Conservation (phyloP, 2,797 vertebrate genomes). For the Onychomys leucogaster region DNA sequence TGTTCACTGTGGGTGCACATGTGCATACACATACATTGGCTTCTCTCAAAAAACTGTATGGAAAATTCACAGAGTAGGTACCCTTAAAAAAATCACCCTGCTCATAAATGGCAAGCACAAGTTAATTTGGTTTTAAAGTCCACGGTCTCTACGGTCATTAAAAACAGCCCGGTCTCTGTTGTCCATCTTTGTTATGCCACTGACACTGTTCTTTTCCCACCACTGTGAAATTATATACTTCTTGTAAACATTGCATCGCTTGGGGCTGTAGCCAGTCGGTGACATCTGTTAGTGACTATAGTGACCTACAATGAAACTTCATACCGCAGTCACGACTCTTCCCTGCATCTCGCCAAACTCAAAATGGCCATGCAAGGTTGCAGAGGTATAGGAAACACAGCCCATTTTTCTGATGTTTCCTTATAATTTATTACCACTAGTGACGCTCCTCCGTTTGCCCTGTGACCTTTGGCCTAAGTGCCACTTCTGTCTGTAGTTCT, state of each 20-base stretch:
- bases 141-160: background rate
- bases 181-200: background rate
- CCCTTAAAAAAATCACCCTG: background rate
- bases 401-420: background rate
- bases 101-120: background rate
- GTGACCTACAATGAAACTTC: background rate
- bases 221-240: background rate
- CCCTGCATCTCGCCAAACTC: background rate
- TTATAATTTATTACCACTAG: background rate
- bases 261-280: background rate
- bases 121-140: background rate
- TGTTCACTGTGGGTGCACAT: background rate
- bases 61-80: background rate
- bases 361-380: background rate
- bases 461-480: background rate
- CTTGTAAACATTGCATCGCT: background rate
- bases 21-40: background rate
- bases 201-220: background rate
- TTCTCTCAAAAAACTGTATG: constrained; percentile 50
- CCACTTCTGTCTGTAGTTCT: background rate
- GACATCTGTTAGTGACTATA: background rate
- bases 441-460: background rate
- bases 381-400: background rate
- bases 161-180: background rate
- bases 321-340: background rate